Base-by-base conservation (phyloP, 1,140 invertebrate genomes). In the Drosophila fuyamai region DNA sequence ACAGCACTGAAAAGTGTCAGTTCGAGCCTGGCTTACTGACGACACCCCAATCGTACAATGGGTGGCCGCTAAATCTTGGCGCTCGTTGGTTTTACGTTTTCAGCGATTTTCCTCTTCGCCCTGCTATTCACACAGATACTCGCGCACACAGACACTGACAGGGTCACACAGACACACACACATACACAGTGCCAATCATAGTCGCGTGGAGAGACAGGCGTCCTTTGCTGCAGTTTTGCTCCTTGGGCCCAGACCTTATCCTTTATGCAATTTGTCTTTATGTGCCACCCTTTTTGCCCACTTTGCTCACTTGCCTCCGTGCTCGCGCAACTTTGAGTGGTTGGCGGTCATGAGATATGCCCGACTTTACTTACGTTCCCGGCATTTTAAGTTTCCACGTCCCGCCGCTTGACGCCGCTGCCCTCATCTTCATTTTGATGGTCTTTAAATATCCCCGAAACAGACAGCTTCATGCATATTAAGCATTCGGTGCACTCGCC, bases 241-340 rank as follows among this genome's bases (percentile, higher is more conserved):
- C 44, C 51, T 66, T 55, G 59, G 47, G 7, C 59, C 63, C 35
- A 13, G 61, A 36, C 59, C 55, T 77, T 81, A 77, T 81, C 79
- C 79, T 75, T 71, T 85, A 68, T 85, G 80, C 80, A 83, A 79
- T 79, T 82, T 83, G 71, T 82, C 76, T 74, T 79, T 66, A 65
- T 79, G 70, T 48, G 43, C 58, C 72, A 59, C 55, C 55, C 47
- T 56, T 61, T 73, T 74, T 57, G 41, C 60, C 57, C 62, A 50
- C 70, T 66, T 57, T 63, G 41, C 56, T 62, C 62, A 50, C 80
- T 66, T 57, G 74, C 63, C 55, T 66, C 54, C 60, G 55, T 43
- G 67, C 35, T 12, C 56, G 44, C 47, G 50, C 58, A 63, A 56
- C 72, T 60, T 83, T 38, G 65, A 76, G 76, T 76, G 57, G 40